phyloP scores from a whole-genome alignment of 2,113 vertebrate species.

The Hemiscyllium ocellatum region DNA sequence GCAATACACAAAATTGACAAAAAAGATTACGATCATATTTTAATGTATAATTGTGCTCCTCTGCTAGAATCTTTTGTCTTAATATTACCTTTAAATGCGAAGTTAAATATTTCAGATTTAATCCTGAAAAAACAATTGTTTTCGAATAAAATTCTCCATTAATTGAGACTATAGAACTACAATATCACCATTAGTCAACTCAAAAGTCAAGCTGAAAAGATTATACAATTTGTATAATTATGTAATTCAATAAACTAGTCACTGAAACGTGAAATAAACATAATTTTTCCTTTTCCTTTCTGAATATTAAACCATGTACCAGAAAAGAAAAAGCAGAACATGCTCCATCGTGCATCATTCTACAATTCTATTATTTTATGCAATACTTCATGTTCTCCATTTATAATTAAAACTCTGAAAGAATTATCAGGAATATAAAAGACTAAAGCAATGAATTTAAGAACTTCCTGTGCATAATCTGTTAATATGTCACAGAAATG shows the following conservation, averaged over 20 bases:
- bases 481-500: background rate
- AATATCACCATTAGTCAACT: background rate
- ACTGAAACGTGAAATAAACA: background rate
- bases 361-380: background rate
- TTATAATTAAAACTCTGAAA: background rate
- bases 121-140: background rate
- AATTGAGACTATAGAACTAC: background rate
- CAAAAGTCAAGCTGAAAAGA: background rate
- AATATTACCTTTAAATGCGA: background rate
- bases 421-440: background rate
- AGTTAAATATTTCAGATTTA: background rate
- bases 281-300: background rate
- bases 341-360: no score
- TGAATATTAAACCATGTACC: background rate
- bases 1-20: constrained; percentile 37
- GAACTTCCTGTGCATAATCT: background rate
- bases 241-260: background rate
- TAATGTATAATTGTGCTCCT: constrained; percentile 1
- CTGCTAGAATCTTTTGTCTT: background rate
- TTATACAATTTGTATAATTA: no score
- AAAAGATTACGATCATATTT: constrained; percentile 27
- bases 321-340: background rate
- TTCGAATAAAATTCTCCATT: background rate
- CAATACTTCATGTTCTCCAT: background rate
- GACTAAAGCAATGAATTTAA: background rate